phyloP scores from a whole-genome alignment of 2,113 vertebrate genomes.

The Cephalopterus ornatus region DNA sequence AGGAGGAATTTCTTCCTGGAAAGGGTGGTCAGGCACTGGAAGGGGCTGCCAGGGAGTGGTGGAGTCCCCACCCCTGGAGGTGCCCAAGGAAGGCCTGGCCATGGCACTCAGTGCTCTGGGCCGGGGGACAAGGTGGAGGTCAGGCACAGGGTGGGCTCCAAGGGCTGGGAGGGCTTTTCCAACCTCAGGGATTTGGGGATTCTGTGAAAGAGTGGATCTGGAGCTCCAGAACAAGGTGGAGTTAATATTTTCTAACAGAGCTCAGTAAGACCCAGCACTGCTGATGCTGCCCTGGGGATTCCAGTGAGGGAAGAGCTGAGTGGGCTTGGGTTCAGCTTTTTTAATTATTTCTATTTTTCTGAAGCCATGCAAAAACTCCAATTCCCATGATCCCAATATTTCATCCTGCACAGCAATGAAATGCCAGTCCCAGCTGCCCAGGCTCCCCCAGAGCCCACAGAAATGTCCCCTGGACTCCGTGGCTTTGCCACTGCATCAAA shows the following conservation, averaged over 20 bases:
- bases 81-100: neutral
- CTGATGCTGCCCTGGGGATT: neutral
- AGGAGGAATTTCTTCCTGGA: neutral
- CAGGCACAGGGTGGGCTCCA: neutral
- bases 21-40: accelerated
- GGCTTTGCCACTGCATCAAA: neutral
- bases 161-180: neutral
- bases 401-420: neutral
- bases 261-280: neutral
- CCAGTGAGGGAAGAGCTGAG: neutral
- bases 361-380: neutral
- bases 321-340: neutral
- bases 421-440: neutral
- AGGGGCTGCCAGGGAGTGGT: neutral
- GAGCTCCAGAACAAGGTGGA: neutral
- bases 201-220: neutral
- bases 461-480: neutral
- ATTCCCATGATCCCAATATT: neutral
- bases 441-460: neutral
- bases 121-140: neutral
- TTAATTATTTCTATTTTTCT: neutral
- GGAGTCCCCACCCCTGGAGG: neutral
- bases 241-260: neutral
- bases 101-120: neutral
- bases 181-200: neutral